phyloP scores from a whole-genome alignment of 2,113 vertebrate genomes.

The Alces alces region DNA sequence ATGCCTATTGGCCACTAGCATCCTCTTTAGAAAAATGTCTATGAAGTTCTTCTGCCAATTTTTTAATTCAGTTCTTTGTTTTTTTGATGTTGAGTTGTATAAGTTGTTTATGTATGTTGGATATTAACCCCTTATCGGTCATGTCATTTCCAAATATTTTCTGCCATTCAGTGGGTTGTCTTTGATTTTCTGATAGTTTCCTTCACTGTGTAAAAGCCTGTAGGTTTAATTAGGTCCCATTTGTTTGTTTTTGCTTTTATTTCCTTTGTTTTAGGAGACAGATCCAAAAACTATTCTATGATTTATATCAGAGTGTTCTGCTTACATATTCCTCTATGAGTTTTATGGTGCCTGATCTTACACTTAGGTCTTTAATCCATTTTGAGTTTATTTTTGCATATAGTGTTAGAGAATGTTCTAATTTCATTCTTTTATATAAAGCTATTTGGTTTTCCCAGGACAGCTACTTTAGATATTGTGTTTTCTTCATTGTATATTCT shows the following conservation, averaged over 20 bases:
- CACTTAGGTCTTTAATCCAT: not conserved
- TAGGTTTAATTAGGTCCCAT: not conserved
- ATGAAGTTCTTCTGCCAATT: not conserved
- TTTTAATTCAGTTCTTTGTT: not conserved
- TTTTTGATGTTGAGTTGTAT: not conserved
- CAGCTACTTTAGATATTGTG: not conserved
- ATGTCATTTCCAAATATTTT: not conserved
- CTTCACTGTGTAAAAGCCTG: not conserved
- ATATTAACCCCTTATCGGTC: not conserved
- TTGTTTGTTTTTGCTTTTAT: not conserved
- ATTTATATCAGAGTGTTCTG: not conserved
- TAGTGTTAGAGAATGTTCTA: not conserved
- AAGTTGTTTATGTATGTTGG: not conserved
- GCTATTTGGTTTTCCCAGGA: not conserved
- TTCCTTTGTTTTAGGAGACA: not conserved
- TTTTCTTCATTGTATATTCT: not conserved
- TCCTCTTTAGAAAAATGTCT: not conserved
- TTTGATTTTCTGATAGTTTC: not conserved
- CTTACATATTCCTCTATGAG: not conserved
- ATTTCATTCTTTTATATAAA: not conserved
- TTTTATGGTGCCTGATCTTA: not conserved
- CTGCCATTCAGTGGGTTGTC: not conserved
- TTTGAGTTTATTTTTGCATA: not conserved
- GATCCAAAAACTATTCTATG: not conserved
- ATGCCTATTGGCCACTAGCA: not conserved